Base-by-base conservation (phyloP, 2,797 vertebrate species). In the Microhierax caerulescens region DNA sequence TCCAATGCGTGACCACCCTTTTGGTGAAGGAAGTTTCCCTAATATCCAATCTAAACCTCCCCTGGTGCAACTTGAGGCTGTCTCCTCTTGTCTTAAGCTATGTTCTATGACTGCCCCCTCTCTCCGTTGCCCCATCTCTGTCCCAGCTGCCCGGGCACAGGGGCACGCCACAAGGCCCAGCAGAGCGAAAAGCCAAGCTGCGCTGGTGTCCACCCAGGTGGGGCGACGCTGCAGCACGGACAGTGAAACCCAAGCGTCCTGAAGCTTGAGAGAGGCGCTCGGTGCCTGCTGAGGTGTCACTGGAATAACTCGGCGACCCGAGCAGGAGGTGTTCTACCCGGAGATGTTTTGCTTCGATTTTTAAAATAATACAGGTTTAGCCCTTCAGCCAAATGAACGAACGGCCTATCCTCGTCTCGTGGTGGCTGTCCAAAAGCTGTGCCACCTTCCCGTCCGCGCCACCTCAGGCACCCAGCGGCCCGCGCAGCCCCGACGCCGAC, bases 381-480 rank as follows among this genome's bases (percentile, higher is more conserved):
- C 15, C 27, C 60, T 90, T 32, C 90, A 17, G 39, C 60, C 50
- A 22, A 3, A 61, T 39, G 16, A 78, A 53, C 12, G 3, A 14
- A 22, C 25, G 7, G 25, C 4, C 9, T 3, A 1, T 1, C 43
- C 47, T 60, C 8, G 0, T 6, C 70, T 34, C 79, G 28, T 6
- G 60, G 48, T 34, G 11, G 10, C 56, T 23, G 4, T 22, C 57
- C 41, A 18, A 70, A 81, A 50, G 28, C 51, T 24, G 32, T 5
- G n/a, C 4, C 27, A 45, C 1, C 74, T 48, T 37, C 65, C 24
- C 57, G 4, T 4, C 65, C 34, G 17, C 10, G 69, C 20, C 73
- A 22, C 59, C 27, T 27, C 34, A 45, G 14, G 16, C 21, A 30
- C 2, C 10, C 61, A 18, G 53, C 18, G 41, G 36, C 18, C 73